Base-by-base conservation (phyloP, 2,113 vertebrate species). In the Amazona vittata region DNA sequence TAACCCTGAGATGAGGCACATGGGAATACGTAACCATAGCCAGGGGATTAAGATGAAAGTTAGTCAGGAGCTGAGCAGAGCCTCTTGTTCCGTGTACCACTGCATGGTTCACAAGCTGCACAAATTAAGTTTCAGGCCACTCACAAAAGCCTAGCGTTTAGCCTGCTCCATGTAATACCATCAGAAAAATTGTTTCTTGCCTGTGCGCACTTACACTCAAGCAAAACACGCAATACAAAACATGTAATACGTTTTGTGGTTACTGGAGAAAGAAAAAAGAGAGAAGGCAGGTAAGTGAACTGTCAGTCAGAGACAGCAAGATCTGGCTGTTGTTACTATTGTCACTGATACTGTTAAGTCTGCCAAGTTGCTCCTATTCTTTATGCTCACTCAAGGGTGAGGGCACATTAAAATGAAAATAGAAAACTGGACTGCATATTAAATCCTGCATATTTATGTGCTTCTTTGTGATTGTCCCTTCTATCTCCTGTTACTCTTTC, bases 141-240 rank as follows among this genome's bases (percentile, higher is more conserved):
- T 89, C 70, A 93, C 52, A 79, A 81, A 94, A 76, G 49, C 74
- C 76, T 73, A 28, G 8, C 69, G 74, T 95, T 96, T 95, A 92
- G 57, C 44, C 76, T 64, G 59, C 21, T 37, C 60, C 3, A 2
- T 90, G 88, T 84, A 95, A 79, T 86, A 79, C 79, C 57, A 95
- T 89, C 88, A 89, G 76, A 87, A 62, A 96, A 96, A 93, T 92
- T 94, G 86, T 95, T 94, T 90, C 83, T 76, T 94, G 83, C 79
- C 73, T 88, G 37, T 79, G 83, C 92, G 69, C 20, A 5, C 64
- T 89, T 92, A 93, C 43, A 68, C 11, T 86, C 44, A 76, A 82
- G 85, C 68, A 86, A 90, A 90, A 75, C 31, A 43, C 0, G 1
- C 43, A 37, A n/a, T 69, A 57, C 41, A 76, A 71, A 91, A 76